phyloP scores from a whole-genome alignment of 2,797 vertebrate genomes.

The Lycodopsis pacificus region DNA sequence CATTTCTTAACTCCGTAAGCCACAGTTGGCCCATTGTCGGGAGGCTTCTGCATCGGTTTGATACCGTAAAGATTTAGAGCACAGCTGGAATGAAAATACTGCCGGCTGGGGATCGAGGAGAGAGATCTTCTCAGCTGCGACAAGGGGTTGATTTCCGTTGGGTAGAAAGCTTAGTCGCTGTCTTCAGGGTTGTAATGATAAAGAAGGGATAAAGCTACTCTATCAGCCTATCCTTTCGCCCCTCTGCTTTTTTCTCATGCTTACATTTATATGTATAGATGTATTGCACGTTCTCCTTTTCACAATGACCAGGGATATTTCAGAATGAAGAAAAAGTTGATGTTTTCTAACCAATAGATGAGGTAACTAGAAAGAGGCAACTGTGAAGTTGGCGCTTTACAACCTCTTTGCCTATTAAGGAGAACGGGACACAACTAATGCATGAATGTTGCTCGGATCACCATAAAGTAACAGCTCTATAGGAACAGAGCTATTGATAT shows the following conservation, averaged over 20 bases:
- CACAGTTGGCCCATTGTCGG: slow-evolving; percentile 13
- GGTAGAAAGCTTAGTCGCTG: slow-evolving; percentile 4
- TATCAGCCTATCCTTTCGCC: background rate
- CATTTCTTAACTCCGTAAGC: slow-evolving; percentile 47
- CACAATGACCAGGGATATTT: background rate
- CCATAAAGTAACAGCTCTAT: background rate
- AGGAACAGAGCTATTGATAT: no score
- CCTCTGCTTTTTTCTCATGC: fast-evolving
- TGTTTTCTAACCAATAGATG: background rate
- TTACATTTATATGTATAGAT: slow-evolving; percentile 1
- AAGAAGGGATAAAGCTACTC: background rate
- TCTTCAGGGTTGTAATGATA: background rate
- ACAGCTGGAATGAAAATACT: slow-evolving; percentile 56
- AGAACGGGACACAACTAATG: background rate
- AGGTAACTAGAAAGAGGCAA: background rate
- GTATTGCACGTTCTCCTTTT: background rate
- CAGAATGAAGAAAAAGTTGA: background rate
- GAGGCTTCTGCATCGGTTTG: slow-evolving; percentile 27
- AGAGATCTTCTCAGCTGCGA: slow-evolving; percentile 33
- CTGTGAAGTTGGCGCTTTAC: background rate
- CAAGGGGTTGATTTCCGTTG: slow-evolving; percentile 23
- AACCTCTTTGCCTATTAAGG: background rate
- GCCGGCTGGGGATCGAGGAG: slow-evolving; percentile 15
- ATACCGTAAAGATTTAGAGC: slow-evolving; percentile 56
- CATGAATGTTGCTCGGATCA: background rate